Evolutionary conservation across 2,797 vertebrate species (phyloP), one percentile per base, ranked within the genome.

Genomic region (Microtus obscurus): DNA sequence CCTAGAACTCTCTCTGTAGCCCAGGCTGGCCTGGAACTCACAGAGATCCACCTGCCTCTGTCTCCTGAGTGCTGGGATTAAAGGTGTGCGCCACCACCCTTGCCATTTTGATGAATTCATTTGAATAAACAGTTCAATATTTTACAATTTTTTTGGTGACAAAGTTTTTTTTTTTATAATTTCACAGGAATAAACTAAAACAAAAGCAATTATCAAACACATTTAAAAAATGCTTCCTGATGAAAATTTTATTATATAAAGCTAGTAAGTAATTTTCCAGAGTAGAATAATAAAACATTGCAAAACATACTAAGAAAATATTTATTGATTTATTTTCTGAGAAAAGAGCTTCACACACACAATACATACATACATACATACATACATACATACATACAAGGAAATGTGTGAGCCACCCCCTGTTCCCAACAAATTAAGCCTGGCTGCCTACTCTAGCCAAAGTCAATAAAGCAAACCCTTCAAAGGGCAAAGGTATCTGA

Each of bases 401-500:
- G 16, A 63, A 92, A 89, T 48, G 29, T 71, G 86, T 80, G 67
- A 87, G 40, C 3, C 6, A 48, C 29, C 13, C 77, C 90, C 5
- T 95, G 59, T 94, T 90, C 93, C 81, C 73, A 88, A 77, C 67
- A 92, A 93, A 45, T n/a, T 96, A 96, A 82, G 59, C 87, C 90
- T 9, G 73, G 81, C 61, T 87, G 67, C 51, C 17, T 29, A 71
- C 67, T 31, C 45, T 88, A 83, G 95, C 89, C 79, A 96, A 96
- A 90, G 53, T 97, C 96, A 96, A 96, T 93, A 96, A 87, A 91
- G 23, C 77, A 65, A 91, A 63, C 11, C 90, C 71, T 96, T 95
- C 86, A 90, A 88, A 97, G 97, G 89, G 87, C 97, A 97, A 98
- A 96, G 95, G 93, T 43, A 92, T 74, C 86, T 63, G 93, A 89